Evolutionary conservation across 2,113 vertebrate genomes (phyloP).

Genomic region (Coryphaenoides rupestris): DNA sequence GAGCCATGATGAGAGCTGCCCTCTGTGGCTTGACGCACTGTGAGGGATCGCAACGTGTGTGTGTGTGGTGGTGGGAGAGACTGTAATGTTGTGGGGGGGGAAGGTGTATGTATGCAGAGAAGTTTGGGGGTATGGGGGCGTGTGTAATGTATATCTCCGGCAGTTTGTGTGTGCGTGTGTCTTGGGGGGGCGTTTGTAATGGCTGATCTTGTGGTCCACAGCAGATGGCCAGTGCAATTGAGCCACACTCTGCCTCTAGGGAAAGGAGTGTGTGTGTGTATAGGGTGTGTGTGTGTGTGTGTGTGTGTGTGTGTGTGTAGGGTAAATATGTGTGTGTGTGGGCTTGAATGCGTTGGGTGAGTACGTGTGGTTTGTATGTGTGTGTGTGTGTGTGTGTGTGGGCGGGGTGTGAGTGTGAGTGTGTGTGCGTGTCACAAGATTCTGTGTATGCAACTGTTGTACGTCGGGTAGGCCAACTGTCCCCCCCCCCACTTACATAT

Average conservation of each 20-base stretch:
- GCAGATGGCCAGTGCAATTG: constrained; percentile 55
- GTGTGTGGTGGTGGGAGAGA: constrained; percentile 5
- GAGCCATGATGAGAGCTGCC: constrained; percentile 42
- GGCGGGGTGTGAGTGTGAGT: constrained; percentile 19
- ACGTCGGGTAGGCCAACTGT: constrained; percentile 58
- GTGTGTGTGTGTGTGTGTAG: constrained; percentile 19
- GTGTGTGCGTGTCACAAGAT: constrained; percentile 14
- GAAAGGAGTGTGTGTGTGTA: not conserved
- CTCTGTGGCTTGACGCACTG: constrained; percentile 34
- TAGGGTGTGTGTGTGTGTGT: constrained; percentile 23
- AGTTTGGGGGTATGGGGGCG: constrained; percentile 10
- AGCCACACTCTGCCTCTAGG: constrained; percentile 38
- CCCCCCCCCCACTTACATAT: constrained; percentile 51
- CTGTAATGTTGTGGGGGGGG: not conserved
- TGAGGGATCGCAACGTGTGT: constrained; percentile 31
- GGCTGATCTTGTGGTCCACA: constrained; percentile 25
- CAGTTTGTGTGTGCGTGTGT: constrained; percentile 10
- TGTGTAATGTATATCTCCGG: constrained; percentile 19
- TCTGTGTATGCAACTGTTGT: constrained; percentile 49
- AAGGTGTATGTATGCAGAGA: constrained; percentile 17
- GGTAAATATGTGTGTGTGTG: no score
- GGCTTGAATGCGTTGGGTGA: no score
- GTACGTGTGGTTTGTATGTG: no score
- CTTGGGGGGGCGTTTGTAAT: not conserved
- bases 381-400: constrained; percentile 18